Evolutionary conservation across 64 coral and sea anemone genomes (phyloP), one percentile per base, ranked within the genome.

Genomic region (Acropora tenuis): DNA sequence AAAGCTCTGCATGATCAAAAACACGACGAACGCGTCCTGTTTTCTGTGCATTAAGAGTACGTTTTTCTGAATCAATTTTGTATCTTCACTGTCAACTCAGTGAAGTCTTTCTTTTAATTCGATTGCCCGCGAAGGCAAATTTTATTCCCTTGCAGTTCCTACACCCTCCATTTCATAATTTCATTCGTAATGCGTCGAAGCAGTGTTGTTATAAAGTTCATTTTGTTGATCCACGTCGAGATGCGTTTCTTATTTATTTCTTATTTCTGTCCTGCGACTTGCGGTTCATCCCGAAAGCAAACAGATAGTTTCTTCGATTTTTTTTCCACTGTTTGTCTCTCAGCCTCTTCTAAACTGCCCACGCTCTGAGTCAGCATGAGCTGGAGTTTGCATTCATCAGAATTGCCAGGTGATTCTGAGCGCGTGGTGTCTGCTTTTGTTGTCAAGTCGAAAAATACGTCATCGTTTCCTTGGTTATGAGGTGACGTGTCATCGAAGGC

Each of bases 381-480:
- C 9, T 50, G 82, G 13, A 44, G 82, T 12, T 61, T 49, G 82
- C 60, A 18, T 1, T 69, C 42, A 66, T 71, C 18, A n/a, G 82
- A 48, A 44, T 18, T 20, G 65, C 50, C 65, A 49, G 61, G 6
- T n/a, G 63, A 41, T 4, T 72, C 68, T 20, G 68, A 17, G n/a
- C 17, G 68, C 18, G 82, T 17, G 71, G 18, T 44, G 7, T 11
- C 49, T 71, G 82, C 63, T 17, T 20, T 69, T 7, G 61, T 72
- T 85, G 82, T 41, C 20, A 44, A 65, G 43, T 85, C 65, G 45
- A 85, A 85, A 85, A 85, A 85, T 1, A 85, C 82, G 0, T 85
- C 65, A 85, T 85, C 65, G 66, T 71, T 85, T 59, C 17, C 42
- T n/a, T 43, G 61, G 65, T 18, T 85, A 2, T 19, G 63, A 11